phyloP scores from a whole-genome alignment of 2,113 vertebrate species.

The Agapornis roseicollis region DNA sequence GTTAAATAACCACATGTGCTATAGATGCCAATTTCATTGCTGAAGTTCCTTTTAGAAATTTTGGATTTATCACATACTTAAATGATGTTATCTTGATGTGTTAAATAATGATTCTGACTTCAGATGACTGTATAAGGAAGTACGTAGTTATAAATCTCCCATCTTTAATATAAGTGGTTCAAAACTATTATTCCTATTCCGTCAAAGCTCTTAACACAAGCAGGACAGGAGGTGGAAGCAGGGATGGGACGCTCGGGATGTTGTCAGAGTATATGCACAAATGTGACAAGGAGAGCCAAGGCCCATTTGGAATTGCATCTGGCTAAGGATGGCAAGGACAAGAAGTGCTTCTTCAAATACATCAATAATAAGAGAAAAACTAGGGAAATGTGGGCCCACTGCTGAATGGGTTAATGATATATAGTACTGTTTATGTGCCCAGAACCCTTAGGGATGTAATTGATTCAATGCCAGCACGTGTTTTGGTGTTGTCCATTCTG shows the following conservation, averaged over 20 bases:
- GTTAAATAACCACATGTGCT: not conserved
- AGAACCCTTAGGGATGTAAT: not conserved
- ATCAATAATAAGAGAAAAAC: not conserved
- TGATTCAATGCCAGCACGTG: fast-evolving
- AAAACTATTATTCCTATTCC: not conserved
- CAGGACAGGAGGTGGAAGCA: not conserved
- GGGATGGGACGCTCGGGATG: not conserved
- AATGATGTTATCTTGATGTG: not conserved
- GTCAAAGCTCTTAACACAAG: not conserved
- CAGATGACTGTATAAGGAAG: not conserved
- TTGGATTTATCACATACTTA: not conserved
- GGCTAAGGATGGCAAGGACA: not conserved
- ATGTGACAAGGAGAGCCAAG: not conserved
- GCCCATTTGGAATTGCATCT: not conserved
- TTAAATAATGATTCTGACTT: not conserved
- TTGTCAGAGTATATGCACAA: not conserved
- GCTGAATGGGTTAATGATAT: not conserved
- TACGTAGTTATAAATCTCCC: not conserved
- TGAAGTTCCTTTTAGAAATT: not conserved
- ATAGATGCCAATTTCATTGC: not conserved
- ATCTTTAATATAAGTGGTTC: not conserved
- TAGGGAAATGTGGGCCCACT: not conserved
- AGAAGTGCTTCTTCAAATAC: not conserved
- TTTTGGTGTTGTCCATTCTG: not conserved
- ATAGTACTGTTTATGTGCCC: not conserved